These are phyloP conservation scores for Gadus macrocephalus DNA, from an alignment of 2,113 vertebrate genomes.

Conservation along the genomic window DNA sequence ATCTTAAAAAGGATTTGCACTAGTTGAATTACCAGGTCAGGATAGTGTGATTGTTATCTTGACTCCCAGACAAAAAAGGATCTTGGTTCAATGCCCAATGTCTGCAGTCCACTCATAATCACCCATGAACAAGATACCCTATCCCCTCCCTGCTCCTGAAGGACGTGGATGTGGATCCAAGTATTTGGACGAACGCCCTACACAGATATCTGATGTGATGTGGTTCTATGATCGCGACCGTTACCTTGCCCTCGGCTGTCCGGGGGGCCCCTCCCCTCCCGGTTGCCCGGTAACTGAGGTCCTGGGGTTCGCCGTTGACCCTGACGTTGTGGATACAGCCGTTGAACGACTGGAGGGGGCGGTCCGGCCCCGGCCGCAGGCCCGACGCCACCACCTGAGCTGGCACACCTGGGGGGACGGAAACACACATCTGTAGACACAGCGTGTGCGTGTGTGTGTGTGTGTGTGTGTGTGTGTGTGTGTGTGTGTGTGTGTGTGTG, in stretches of 20 bases:
- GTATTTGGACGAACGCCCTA: not conserved
- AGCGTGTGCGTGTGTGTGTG: too few species aligned
- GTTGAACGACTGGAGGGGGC: slow-evolving; percentile 82
- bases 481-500: not conserved
- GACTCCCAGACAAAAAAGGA: too few species aligned
- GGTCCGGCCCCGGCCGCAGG: slow-evolving; percentile 82
- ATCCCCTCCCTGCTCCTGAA: too few species aligned
- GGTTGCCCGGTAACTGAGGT: slow-evolving; percentile 72
- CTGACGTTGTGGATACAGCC: slow-evolving; percentile 92
- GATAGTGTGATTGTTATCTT: too few species aligned
- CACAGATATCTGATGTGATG: not conserved
- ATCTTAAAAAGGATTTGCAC: too few species aligned
- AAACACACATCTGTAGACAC: not conserved
- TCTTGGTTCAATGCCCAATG: too few species aligned
- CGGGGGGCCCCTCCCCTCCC: slow-evolving; percentile 57
- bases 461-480: not conserved
- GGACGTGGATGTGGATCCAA: too few species aligned
- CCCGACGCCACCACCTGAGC: slow-evolving; percentile 80
- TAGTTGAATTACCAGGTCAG: too few species aligned
- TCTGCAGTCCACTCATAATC: too few species aligned
- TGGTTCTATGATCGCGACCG: not conserved
- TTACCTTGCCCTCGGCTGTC: slow-evolving; percentile 67
- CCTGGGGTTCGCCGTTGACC: slow-evolving; percentile 91
- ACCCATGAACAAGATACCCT: too few species aligned
- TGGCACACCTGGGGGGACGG: slow-evolving; percentile 79